Evolutionary conservation across 2,113 vertebrate species (phyloP).

Genomic region (Marcusenius ussheri): DNA sequence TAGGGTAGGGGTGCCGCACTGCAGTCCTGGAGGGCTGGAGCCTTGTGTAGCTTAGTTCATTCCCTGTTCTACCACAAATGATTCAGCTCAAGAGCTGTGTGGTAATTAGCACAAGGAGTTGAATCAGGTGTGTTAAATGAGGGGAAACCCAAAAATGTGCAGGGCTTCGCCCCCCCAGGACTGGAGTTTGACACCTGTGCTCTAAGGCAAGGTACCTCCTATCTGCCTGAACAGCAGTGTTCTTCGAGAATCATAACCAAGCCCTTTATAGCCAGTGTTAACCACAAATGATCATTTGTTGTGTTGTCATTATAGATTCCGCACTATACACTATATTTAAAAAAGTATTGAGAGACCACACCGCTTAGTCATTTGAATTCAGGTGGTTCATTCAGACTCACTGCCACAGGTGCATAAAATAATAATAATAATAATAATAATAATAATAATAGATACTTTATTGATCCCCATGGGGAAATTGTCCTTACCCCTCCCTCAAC

Average conservation of each 20-base stretch:
- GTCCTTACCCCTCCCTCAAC: no score
- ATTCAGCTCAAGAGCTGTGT: no score
- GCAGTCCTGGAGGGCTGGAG: no score
- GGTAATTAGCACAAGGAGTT: no score
- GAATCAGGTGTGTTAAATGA: no score
- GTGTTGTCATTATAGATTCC: background rate
- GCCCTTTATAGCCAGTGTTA: background rate
- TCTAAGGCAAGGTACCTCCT: background rate
- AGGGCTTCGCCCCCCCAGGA: no score
- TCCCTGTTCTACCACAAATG: no score
- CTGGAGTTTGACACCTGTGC: no score
- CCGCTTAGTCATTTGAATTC: background rate
- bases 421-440: background rate
- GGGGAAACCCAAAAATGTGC: no score
- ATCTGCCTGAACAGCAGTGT: background rate
- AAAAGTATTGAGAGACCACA: background rate
- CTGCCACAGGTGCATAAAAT: background rate
- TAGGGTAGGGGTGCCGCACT: background rate
- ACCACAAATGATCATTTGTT: background rate
- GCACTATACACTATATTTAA: background rate
- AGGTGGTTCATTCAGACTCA: background rate
- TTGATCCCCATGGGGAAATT: no score
- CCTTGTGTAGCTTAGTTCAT: no score
- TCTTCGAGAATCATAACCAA: background rate
- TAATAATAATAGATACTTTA: no score